Percentiles rank a stretch among this genome's conserved stretches.
phyloP scores from a whole-genome alignment of 1,140 invertebrate species.

The Pseudobourletiella spinata region DNA sequence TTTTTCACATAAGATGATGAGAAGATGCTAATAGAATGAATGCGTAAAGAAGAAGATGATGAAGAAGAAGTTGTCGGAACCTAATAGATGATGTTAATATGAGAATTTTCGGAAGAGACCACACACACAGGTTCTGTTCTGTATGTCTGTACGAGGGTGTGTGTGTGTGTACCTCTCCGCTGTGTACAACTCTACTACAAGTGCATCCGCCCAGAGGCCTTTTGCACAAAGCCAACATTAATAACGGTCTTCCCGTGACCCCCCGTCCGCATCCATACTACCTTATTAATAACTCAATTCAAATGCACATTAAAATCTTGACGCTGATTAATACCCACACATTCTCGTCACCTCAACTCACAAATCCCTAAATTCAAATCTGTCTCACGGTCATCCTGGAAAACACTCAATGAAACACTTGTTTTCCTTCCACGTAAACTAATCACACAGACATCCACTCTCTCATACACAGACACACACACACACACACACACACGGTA shows the following conservation, averaged over 20 bases:
- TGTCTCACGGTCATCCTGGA: not conserved
- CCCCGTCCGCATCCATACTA: constrained; percentile 18
- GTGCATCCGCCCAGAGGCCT: not conserved
- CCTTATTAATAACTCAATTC: constrained; percentile 28
- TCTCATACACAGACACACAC: too few relatives aligned
- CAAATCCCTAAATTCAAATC: constrained; percentile 4
- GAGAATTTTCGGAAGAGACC: constrained; percentile 17
- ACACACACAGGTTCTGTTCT: constrained; percentile 9
- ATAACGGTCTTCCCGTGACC: constrained; percentile 15
- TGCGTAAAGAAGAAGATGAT: constrained; percentile 6
- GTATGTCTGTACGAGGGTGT: not conserved
- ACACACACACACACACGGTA: not conserved
- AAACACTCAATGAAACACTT: not conserved
- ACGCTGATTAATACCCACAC: constrained; percentile 23
- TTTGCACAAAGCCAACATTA: constrained; percentile 7
- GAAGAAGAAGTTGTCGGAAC: constrained; percentile 19
- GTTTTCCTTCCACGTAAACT: not conserved
- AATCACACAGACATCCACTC: too few relatives aligned
- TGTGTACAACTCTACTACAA: not conserved
- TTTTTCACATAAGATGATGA: constrained; percentile 13
- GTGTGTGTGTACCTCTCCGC: not conserved
- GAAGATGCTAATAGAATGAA: constrained; percentile 5
- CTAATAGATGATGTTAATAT: constrained; percentile 27
- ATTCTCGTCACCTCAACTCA: constrained; percentile 22
- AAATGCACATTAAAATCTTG: constrained; percentile 17